phyloP scores from a whole-genome alignment of 2,797 vertebrate species.

The Lerista edwardsae region DNA sequence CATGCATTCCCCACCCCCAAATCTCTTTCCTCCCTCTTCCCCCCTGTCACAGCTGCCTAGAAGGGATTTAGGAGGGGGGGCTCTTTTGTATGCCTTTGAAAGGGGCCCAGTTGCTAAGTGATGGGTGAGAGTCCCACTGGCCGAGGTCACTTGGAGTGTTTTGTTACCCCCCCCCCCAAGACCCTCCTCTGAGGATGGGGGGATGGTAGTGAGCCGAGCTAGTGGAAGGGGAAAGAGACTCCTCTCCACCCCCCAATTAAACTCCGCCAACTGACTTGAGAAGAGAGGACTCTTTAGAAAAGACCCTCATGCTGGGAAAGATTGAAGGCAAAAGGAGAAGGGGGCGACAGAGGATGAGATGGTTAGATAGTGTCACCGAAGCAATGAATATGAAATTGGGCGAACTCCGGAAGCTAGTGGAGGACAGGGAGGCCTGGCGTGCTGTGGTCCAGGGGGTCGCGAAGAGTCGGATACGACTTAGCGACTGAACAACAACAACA shows the following conservation, averaged over 20 bases:
- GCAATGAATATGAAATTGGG: too few species aligned
- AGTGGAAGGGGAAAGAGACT: constrained; percentile 41
- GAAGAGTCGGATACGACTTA: too few species aligned
- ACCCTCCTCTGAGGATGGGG: constrained; percentile 71
- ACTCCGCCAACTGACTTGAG: constrained; percentile 26
- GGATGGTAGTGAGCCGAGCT: constrained; percentile 66
- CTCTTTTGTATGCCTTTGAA: constrained; percentile 68
- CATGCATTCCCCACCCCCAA: background rate
- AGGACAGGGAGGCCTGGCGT: too few species aligned
- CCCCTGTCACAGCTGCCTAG: background rate
- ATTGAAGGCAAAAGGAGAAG: too few species aligned
- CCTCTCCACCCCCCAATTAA: background rate
- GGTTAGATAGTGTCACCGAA: too few species aligned
- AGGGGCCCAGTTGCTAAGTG: constrained; percentile 72
- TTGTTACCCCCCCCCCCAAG: constrained; percentile 73
- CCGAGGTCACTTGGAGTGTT: constrained; percentile 53
- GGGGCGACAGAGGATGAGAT: too few species aligned
- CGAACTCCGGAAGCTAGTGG: too few species aligned
- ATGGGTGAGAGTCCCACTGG: constrained; percentile 62
- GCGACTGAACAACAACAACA: too few species aligned
- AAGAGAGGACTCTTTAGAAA: too few species aligned
- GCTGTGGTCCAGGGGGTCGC: too few species aligned
- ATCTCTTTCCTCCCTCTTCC: background rate
- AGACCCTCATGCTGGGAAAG: too few species aligned
- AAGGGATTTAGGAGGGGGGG: background rate